A percentile compares a stretch with the other conserved stretches of the same genome.
These are phyloP conservation scores for Arge pagana DNA, from an alignment of 2,888 invertebrate species.

Conservation along the genomic window DNA sequence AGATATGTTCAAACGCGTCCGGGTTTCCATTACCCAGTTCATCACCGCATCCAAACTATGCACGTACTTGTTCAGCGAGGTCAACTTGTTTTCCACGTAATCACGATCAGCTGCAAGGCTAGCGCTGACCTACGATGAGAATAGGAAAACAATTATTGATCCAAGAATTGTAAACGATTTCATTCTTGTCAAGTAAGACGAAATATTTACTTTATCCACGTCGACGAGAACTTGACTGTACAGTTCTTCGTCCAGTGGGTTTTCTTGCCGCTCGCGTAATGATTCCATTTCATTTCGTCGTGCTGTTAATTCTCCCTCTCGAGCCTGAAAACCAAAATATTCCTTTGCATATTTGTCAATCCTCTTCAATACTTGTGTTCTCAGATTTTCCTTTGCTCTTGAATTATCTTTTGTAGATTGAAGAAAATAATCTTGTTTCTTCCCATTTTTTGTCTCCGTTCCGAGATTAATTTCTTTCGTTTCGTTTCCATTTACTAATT, in stretches of 20 bases:
- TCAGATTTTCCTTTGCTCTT: too few species aligned
- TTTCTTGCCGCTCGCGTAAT: constrained; percentile 52
- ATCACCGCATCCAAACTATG: constrained; percentile 64
- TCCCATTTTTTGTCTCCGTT: too few species aligned
- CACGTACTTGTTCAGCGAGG: constrained; percentile 63
- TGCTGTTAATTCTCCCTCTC: constrained; percentile 63
- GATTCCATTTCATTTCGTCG: constrained; percentile 61
- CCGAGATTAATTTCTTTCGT: too few species aligned
- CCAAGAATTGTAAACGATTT: not conserved
- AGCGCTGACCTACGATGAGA: constrained; percentile 55
- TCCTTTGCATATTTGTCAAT: not conserved
- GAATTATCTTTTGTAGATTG: too few species aligned
- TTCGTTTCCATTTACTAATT: too few species aligned
- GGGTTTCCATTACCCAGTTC: constrained; percentile 62
- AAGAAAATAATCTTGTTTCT: too few species aligned
- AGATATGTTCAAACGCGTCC: constrained; percentile 58
- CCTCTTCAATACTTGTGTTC: too few species aligned
- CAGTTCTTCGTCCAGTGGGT: constrained; percentile 45
- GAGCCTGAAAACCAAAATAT: constrained; percentile 58
- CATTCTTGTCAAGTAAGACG: not conserved
- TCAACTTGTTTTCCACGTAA: constrained; percentile 63
- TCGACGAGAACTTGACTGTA: constrained; percentile 48
- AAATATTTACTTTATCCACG: constrained; percentile 53
- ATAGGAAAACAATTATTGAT: constrained; percentile 22
- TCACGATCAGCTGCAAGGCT: constrained; percentile 62